Base-by-base conservation (phyloP, 2,797 vertebrate genomes). In the Neosalanx taihuensis region DNA sequence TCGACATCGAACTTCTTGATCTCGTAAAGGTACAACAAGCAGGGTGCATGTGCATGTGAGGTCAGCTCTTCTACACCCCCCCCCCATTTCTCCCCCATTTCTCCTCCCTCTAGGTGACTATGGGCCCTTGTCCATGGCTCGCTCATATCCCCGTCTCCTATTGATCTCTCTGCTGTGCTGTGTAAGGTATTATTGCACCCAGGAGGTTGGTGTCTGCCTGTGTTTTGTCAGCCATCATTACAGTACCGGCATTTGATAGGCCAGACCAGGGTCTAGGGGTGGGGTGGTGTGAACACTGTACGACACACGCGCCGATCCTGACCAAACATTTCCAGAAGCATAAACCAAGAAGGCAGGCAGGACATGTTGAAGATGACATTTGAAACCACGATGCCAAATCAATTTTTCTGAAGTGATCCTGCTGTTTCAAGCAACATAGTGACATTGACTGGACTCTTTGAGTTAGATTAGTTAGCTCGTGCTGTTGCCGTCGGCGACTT, bases 171-270 rank as follows among this genome's bases (percentile, higher is more conserved):
- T 81, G 81, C 86, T 81, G 77, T 88, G 90, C 90, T 89, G 87
- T 90, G 88, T 46, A 46, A 91, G 91, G 86, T 88, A 90, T 91
- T 89, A 92, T 90, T 78, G 80, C 82, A 86, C 92, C 89, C 92
- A 78, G 74, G 90, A 87, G 91, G 87, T 88, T 90, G 90, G 92
- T 71, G 66, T 81, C 85, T 87, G 88, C 91, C 88, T 77, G 75
- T 77, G 75, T 88, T 89, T 86, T 92, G 90, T 92, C 90, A 90
- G 83, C 80, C 83, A 88, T 91, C 85, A 91, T 92, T 93, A 90
- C 84, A 89, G 88, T 90, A 84, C 79, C 76, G 85, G 78, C 79
- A 84, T 89, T 86, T 90, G 84, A 92, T 85, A 87, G 85, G 79
- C 53, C 1, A 79, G 51, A 64, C 73, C 76, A 71, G 10, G 30